Evolutionary conservation across 2,113 vertebrate genomes (phyloP), one percentile per base, ranked within the genome.

Genomic region (Lophius piscatorius): DNA sequence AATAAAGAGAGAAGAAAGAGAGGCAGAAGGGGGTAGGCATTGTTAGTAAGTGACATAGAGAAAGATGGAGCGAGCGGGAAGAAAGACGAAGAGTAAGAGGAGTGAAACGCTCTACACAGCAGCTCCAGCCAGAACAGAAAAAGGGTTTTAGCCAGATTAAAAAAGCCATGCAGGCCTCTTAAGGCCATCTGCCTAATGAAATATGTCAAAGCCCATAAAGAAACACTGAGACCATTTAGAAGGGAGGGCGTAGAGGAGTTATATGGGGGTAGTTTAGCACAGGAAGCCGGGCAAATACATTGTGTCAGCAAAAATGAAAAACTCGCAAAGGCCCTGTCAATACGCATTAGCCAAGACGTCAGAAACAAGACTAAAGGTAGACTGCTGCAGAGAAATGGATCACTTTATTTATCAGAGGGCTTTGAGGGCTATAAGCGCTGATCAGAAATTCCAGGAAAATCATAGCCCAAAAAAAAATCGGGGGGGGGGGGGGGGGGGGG

Each of bases 161-260:
- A 94, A 92, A 85, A 92, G 83, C 87, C 90, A 90, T 70, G 83
- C 91, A 89, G 90, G 91, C 90, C 90, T 93, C 91, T 93, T 93
- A 92, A 94, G 92, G 90, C 93, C 94, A 95, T 94, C 95, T 92
- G 86, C 80, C 90, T 97, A 97, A 98, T 98, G 94, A 97, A 92
- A 95, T 94, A 93, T 94, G 94, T 96, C 95, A 95, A 90, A 92
- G 92, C 92, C 88, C 89, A 91, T 94, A 94, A 96, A 95, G 92
- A 92, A 93, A 92, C 89, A 90, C 87, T 57, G 89, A 91, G 87
- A 91, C 91, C 88, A 91, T 86, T 94, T 92, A 92, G 86, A 83
- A 79, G 56, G 76, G 90, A 80, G 90, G 91, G 87, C 71, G 87
- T 60, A 88, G 46, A 84, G 76, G 89, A 86, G 87, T 26, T 12